A percentile compares a stretch with the other conserved stretches of the same genome.
Conservation (phyloP, 2,113 vertebrate species). For the Phaethon lepturus region DNA sequence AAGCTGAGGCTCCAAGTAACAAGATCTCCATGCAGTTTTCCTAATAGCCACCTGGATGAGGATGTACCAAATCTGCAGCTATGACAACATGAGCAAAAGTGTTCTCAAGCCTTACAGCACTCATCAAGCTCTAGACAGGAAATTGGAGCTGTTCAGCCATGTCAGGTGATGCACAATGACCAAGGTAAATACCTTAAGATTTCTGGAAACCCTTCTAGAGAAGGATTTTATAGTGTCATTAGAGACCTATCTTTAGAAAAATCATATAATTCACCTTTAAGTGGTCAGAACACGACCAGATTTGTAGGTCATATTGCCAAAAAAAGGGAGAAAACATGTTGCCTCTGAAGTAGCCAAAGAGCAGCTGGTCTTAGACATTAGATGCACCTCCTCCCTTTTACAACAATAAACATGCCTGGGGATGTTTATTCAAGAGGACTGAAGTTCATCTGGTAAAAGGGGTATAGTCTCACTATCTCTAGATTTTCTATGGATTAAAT, state of each 20-base stretch:
- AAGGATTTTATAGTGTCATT: background rate
- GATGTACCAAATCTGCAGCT: background rate
- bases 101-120: background rate
- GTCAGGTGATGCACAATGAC: background rate
- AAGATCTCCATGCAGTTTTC: background rate
- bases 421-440: background rate
- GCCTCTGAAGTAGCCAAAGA: background rate
- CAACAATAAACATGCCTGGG: background rate
- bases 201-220: background rate
- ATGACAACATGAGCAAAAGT: background rate
- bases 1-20: background rate
- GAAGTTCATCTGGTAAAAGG: background rate
- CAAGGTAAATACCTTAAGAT: background rate
- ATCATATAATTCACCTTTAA: background rate
- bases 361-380: background rate
- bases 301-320: background rate
- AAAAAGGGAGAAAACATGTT: background rate
- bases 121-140: background rate
- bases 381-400: background rate
- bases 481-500: background rate
- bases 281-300: background rate
- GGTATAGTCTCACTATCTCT: background rate
- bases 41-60: background rate
- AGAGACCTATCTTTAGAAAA: background rate
- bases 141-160: background rate